phyloP scores from a whole-genome alignment of 2,797 vertebrate genomes.

The Hippoglossus hippoglossus region DNA sequence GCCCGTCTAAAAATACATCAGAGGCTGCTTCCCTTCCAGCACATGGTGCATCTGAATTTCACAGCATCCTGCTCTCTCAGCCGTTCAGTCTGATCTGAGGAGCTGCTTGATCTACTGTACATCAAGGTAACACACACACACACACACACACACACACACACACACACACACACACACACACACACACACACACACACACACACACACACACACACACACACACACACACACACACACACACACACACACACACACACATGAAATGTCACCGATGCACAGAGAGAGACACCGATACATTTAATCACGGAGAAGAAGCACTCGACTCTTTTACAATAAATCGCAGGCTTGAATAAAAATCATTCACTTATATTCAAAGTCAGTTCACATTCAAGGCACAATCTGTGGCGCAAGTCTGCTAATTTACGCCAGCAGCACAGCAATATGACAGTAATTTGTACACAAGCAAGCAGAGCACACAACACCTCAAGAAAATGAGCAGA shows the following conservation, averaged over 20 bases:
- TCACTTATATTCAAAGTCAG: not conserved
- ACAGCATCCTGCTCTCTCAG: conserved; percentile 69
- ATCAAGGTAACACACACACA: conserved; percentile 61
- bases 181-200: not conserved
- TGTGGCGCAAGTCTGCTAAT: not conserved
- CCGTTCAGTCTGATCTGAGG: conserved; percentile 65
- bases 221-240: not conserved
- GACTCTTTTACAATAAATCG: not conserved
- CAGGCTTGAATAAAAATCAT: not conserved
- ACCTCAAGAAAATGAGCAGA: conserved; percentile 53
- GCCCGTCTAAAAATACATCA: conserved; percentile 85
- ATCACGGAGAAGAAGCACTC: conserved; percentile 24
- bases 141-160: not conserved
- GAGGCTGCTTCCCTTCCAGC: conserved; percentile 74
- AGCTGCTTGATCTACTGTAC: conserved; percentile 76
- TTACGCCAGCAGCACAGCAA: conserved; percentile 29
- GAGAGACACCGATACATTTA: conserved; percentile 3
- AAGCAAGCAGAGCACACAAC: conserved; percentile 38
- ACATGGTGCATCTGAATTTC: conserved; percentile 75
- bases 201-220: not conserved
- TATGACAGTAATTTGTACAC: conserved; percentile 42
- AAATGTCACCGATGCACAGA: conserved; percentile 33
- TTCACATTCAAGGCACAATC: conserved; percentile 3
- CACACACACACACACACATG: not conserved
- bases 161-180: not conserved